A percentile compares a stretch with the other conserved stretches of the same genome.
These are phyloP conservation scores for Macrophya alboannulata DNA, from an alignment of 2,888 invertebrate genomes.

Conservation along the genomic window DNA sequence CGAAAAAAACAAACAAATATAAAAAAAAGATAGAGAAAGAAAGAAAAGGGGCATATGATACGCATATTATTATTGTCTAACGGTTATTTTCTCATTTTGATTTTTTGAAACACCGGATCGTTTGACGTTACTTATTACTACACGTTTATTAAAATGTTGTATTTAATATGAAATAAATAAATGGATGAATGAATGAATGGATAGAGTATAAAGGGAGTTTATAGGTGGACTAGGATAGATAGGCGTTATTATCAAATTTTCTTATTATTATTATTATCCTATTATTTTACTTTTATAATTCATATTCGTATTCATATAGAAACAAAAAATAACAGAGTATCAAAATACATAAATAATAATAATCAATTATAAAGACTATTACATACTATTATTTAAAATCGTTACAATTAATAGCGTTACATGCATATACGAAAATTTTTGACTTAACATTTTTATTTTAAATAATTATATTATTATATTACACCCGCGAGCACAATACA, in stretches of 20 bases:
- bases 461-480: neutral
- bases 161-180: neutral
- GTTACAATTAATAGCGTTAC: too few species aligned
- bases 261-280: neutral
- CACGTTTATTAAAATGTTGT: neutral
- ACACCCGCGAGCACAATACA: neutral
- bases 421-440: neutral
- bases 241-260: conserved; percentile 62
- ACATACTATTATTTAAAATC: neutral
- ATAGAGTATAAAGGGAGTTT: conserved; percentile 63
- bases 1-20: neutral
- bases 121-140: neutral
- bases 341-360: conserved; percentile 4
- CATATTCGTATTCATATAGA: conserved; percentile 5
- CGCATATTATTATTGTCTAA: neutral
- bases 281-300: conserved; percentile 67
- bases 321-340: conserved; percentile 35
- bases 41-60: neutral
- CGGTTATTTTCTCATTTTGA: neutral
- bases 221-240: conserved; percentile 75
- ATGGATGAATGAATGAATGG: neutral
- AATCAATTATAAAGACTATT: neutral
- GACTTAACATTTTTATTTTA: neutral
- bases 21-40: neutral
- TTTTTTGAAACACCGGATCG: neutral